These are phyloP conservation scores for Lophotis ruficrista DNA, from an alignment of 2,113 vertebrate genomes.

Conservation along the genomic window DNA sequence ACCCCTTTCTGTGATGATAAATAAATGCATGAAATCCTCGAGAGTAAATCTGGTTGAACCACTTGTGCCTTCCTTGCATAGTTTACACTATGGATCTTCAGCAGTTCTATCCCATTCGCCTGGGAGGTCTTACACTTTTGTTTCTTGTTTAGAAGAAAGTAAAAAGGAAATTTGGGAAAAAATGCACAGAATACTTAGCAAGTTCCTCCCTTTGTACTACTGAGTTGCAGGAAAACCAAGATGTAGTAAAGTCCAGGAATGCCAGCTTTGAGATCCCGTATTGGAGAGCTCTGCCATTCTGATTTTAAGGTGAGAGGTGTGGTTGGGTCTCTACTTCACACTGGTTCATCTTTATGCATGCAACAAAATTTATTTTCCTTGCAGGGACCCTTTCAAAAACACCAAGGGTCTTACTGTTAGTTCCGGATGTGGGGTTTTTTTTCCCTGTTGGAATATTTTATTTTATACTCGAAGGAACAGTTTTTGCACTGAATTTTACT, in stretches of 20 bases:
- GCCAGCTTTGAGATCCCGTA: not conserved
- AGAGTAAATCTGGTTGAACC: not conserved
- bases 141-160: not conserved
- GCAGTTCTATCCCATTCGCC: not conserved
- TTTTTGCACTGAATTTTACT: not conserved
- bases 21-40: not conserved
- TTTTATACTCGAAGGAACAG: not conserved
- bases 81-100: not conserved
- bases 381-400: not conserved
- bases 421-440: not conserved
- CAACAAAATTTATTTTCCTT: not conserved
- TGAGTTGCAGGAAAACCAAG: not conserved
- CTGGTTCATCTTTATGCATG: not conserved
- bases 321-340: not conserved
- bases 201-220: not conserved
- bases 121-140: not conserved
- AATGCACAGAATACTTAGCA: not conserved
- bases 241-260: not conserved
- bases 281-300: not conserved
- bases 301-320: not conserved
- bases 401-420: not conserved
- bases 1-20: not conserved
- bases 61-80: not conserved
- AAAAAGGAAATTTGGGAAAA: not conserved
- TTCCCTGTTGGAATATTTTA: not conserved